Conservation (phyloP, 1,140 invertebrate species). For the Leptinotarsa undecemlineata region DNA sequence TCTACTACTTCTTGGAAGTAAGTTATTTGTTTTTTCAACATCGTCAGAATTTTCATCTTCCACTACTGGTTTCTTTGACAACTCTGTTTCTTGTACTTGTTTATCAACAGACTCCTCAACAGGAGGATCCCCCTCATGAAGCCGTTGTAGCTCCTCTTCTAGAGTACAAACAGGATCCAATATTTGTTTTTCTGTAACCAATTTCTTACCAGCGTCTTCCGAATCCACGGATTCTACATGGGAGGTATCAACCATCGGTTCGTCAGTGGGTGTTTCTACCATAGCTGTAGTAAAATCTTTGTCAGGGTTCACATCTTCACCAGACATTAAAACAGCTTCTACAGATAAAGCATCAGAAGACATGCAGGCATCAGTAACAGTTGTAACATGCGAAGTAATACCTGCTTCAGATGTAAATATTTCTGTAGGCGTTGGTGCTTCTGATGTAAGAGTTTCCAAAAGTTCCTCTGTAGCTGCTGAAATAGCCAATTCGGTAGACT, state of each 20-base stretch:
- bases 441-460: neutral
- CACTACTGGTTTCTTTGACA: neutral
- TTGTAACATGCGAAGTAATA: neutral
- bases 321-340: neutral
- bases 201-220: neutral
- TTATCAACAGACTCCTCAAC: constrained; percentile 20
- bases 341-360: constrained; percentile 2
- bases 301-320: neutral
- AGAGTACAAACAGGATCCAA: constrained; percentile 12
- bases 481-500: neutral
- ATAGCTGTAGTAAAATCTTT: neutral
- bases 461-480: neutral
- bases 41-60: constrained; percentile 14
- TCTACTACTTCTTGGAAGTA: too few species aligned
- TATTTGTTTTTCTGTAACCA: neutral
- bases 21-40: neutral
- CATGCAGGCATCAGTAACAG: neutral
- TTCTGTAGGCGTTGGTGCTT: neutral
- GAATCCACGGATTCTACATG: neutral
- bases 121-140: constrained; percentile 31
- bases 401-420: constrained; percentile 10
- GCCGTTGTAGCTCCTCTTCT: constrained; percentile 31
- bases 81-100: neutral
- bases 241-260: neutral
- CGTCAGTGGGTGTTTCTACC: neutral